phyloP scores from a whole-genome alignment of 2,797 vertebrate species.

The Cheirogaleus major region DNA sequence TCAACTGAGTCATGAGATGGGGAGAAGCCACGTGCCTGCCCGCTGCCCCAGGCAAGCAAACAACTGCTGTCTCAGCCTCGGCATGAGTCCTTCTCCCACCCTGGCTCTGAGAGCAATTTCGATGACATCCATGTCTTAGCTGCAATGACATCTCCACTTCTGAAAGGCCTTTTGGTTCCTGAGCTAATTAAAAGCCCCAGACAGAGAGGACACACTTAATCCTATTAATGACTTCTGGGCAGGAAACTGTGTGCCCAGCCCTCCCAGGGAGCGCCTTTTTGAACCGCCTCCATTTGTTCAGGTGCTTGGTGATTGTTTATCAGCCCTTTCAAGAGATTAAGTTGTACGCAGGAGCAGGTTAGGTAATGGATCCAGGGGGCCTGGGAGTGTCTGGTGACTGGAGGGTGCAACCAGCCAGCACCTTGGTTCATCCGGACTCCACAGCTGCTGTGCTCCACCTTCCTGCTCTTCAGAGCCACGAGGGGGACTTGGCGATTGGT shows the following conservation, averaged over 20 bases:
- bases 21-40: not conserved
- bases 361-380: slow-evolving; percentile 19
- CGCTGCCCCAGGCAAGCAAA: not conserved
- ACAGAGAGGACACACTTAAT: slow-evolving; percentile 67
- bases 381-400: slow-evolving; percentile 6
- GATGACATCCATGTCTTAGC: not conserved
- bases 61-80: not conserved
- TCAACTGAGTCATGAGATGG: not conserved
- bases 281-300: slow-evolving; percentile 65
- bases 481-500: not conserved
- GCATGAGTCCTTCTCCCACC: not conserved
- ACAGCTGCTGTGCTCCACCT: not conserved
- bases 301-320: slow-evolving; percentile 72
- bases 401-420: not conserved
- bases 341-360: not conserved
- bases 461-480: not conserved
- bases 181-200: slow-evolving; percentile 54
- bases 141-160: slow-evolving; percentile 52
- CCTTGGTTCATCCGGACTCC: not conserved
- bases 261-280: slow-evolving; percentile 36
- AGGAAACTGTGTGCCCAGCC: slow-evolving; percentile 47
- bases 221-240: slow-evolving; percentile 63
- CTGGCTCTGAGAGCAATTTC: not conserved
- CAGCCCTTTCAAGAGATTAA: slow-evolving; percentile 78
- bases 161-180: slow-evolving; percentile 62